These are phyloP conservation scores for Gallinago paraguaiae DNA, from an alignment of 2,113 vertebrate species.

Conservation along the genomic window DNA sequence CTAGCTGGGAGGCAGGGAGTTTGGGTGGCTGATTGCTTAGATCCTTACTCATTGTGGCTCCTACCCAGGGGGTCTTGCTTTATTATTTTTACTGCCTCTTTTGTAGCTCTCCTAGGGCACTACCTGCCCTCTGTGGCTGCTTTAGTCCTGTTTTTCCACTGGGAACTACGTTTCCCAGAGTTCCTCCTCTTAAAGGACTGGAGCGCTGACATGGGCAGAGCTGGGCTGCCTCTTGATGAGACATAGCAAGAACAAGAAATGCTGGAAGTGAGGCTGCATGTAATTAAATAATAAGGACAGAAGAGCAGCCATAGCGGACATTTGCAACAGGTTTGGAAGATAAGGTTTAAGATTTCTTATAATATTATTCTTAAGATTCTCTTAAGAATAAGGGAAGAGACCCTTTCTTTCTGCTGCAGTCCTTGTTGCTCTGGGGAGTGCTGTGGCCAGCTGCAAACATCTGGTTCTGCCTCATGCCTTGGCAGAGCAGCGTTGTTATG, in stretches of 20 bases:
- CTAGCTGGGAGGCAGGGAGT: fast-evolving
- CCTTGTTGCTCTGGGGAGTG: background rate
- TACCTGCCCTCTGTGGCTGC: background rate
- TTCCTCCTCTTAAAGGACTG: background rate
- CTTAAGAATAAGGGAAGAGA: background rate
- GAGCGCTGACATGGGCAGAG: fast-evolving
- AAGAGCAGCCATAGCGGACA: background rate
- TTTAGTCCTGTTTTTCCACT: background rate
- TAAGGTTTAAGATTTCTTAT: background rate
- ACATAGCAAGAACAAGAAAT: background rate
- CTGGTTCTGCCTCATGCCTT: background rate
- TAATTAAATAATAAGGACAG: background rate
- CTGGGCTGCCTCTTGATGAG: background rate
- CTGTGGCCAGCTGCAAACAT: background rate
- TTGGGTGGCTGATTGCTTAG: background rate
- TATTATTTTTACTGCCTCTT: background rate
- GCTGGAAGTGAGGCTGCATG: background rate
- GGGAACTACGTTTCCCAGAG: constrained; percentile 56
- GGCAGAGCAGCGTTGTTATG: background rate
- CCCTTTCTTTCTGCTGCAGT: background rate
- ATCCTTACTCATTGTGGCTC: background rate
- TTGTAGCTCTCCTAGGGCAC: background rate
- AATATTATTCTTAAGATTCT: too few relatives aligned
- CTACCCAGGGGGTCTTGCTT: background rate
- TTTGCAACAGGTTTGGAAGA: background rate